phyloP scores from a whole-genome alignment of 1,140 invertebrate species.

The Thrips palmi region DNA sequence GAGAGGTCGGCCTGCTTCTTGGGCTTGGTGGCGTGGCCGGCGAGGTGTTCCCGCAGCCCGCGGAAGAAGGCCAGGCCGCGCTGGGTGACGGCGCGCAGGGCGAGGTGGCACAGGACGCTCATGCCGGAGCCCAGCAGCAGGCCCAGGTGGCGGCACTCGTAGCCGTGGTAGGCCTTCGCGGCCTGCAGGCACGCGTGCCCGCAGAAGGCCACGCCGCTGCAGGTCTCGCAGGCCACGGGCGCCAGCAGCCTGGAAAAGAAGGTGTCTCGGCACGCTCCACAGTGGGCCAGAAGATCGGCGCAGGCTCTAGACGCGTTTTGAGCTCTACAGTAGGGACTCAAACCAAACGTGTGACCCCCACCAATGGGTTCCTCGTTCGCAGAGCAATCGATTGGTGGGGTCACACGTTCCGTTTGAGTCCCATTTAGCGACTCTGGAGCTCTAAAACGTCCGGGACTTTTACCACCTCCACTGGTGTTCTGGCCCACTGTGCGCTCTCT shows the following conservation, averaged over 20 bases:
- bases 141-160: constrained; percentile 62
- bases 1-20: constrained; percentile 1
- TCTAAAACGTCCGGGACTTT: too few species aligned
- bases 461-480: too few species aligned
- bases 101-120: constrained; percentile 55
- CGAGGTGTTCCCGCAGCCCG: not conserved
- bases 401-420: too few species aligned
- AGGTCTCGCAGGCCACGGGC: constrained; percentile 52
- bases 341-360: too few species aligned
- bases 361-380: too few species aligned
- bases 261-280: too few species aligned
- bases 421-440: too few species aligned
- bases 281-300: too few species aligned
- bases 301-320: too few species aligned
- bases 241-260: constrained; percentile 29
- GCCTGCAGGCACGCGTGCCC: constrained; percentile 43
- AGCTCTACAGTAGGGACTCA: too few species aligned
- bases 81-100: constrained; percentile 54
- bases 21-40: constrained; percentile 10
- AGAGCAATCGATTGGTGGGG: too few species aligned
- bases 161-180: constrained; percentile 48
- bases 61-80: constrained; percentile 22
- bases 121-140: constrained; percentile 61
- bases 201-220: constrained; percentile 61
- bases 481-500: too few species aligned